Percentiles rank a stretch among this genome's conserved stretches.
Conservation (phyloP, 2,113 vertebrate genomes). For the Nycticebus coucang region DNA sequence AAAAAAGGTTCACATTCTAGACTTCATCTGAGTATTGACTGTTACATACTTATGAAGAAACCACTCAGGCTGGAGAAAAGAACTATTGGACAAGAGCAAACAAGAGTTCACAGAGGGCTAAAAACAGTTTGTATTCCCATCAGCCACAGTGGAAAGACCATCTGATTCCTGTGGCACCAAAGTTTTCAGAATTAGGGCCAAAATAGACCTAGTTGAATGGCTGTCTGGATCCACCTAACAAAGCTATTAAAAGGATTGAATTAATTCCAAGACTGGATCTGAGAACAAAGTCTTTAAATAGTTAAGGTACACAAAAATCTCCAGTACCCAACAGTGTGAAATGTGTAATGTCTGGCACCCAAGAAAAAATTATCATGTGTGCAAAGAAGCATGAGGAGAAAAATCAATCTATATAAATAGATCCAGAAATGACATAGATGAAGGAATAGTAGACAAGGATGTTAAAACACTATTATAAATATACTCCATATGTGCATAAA, state of each 20-base stretch:
- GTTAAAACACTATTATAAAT: not conserved
- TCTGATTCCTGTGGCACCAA: not conserved
- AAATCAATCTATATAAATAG: slow-evolving; percentile 11
- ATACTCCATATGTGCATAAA: not conserved
- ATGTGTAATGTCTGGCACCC: not conserved
- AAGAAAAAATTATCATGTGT: not conserved
- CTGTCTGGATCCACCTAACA: not conserved
- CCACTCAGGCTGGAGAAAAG: not conserved
- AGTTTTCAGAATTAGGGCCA: not conserved
- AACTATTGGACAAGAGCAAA: not conserved
- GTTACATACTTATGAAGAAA: not conserved
- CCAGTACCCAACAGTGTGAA: not conserved
- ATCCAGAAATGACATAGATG: not conserved
- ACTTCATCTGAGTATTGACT: not conserved
- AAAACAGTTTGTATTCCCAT: not conserved
- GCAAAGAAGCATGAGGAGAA: slow-evolving; percentile 12
- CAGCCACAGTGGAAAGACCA: not conserved
- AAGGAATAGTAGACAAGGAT: not conserved
- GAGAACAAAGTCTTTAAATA: slow-evolving; percentile 34
- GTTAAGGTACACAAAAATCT: slow-evolving; percentile 37
- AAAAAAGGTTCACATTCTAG: too few species aligned
- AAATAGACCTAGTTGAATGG: not conserved
- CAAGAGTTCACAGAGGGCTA: not conserved
- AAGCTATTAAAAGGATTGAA: not conserved
- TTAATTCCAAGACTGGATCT: not conserved